These are phyloP conservation scores for Halocynthia roretzi DNA, from an alignment of 23 tunicate genomes.

Conservation along the genomic window DNA sequence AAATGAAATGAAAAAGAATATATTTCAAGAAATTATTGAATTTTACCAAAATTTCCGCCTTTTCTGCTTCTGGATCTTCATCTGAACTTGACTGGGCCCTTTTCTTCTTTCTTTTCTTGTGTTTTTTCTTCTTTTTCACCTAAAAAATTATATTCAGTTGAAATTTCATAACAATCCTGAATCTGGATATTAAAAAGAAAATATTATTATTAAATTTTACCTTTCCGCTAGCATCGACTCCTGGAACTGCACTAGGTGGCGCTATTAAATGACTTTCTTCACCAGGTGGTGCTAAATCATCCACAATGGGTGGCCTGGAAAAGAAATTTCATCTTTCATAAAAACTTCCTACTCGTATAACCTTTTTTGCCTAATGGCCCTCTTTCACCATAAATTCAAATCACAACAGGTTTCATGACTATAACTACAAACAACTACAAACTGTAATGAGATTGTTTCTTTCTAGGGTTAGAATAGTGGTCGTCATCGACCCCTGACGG, in stretches of 20 bases:
- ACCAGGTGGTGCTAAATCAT: conserved; percentile 61
- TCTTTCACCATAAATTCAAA: too few relatives aligned
- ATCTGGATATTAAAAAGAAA: neutral
- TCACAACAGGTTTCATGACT: too few relatives aligned
- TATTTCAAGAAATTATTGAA: neutral
- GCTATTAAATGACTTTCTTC: conserved; percentile 25
- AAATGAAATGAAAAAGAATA: neutral
- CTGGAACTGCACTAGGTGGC: neutral
- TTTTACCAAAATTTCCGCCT: conserved; percentile 38
- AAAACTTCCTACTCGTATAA: too few relatives aligned
- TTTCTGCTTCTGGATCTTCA: conserved; percentile 45
- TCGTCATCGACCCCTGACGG: too few relatives aligned
- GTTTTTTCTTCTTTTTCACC: conserved; percentile 62
- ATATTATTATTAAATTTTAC: neutral
- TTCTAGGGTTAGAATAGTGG: too few relatives aligned
- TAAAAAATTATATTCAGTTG: neutral
- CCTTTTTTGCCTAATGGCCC: too few relatives aligned
- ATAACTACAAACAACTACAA: too few relatives aligned
- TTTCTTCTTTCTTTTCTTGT: conserved; percentile 44
- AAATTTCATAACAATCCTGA: neutral
- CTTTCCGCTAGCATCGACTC: neutral
- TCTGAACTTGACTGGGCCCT: conserved; percentile 29
- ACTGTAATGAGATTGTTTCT: too few relatives aligned
- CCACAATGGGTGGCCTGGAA: conserved; percentile 34
- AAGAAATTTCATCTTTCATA: neutral